phyloP scores from a whole-genome alignment of 2,888 invertebrate species.

The Pycnomerus fuliginosus region DNA sequence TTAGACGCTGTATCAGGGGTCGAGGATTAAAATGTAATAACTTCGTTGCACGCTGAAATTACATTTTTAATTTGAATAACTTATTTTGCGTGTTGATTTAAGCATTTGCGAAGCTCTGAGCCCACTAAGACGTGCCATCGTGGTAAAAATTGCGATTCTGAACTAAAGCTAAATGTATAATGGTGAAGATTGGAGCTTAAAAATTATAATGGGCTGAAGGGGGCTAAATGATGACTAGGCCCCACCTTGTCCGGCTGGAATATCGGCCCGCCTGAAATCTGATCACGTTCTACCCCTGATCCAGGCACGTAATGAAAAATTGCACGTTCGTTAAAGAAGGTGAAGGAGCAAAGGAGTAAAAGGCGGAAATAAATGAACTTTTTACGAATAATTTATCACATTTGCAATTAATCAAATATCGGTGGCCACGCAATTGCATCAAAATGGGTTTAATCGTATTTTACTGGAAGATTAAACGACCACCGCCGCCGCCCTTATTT shows the following conservation, averaged over 20 bases:
- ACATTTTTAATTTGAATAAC: conserved; percentile 74
- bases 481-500: conserved; percentile 36
- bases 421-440: conserved; percentile 16
- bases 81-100: conserved; percentile 73
- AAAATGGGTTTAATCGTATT: conserved; percentile 45
- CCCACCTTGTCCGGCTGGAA: conserved; percentile 28
- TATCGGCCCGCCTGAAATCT: conserved; percentile 51
- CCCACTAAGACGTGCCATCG: conserved; percentile 64
- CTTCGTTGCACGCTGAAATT: conserved; percentile 55
- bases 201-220: conserved; percentile 65
- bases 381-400: no score
- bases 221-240: conserved; percentile 54
- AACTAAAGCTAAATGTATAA: conserved; percentile 71
- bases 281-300: conserved; percentile 59
- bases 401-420: no score
- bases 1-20: conserved; percentile 50
- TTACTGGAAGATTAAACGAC: conserved; percentile 48
- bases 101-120: conserved; percentile 61
- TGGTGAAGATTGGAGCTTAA: conserved; percentile 72
- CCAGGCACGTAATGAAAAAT: conserved; percentile 71
- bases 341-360: conserved; percentile 6
- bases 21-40: conserved; percentile 56
- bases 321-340: conserved; percentile 50
- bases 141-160: conserved; percentile 71
- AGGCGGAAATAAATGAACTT: no score